Evolutionary conservation across 2,888 invertebrate genomes (phyloP), one percentile per base, ranked within the genome.

Genomic region (Coelopa pilipes): DNA sequence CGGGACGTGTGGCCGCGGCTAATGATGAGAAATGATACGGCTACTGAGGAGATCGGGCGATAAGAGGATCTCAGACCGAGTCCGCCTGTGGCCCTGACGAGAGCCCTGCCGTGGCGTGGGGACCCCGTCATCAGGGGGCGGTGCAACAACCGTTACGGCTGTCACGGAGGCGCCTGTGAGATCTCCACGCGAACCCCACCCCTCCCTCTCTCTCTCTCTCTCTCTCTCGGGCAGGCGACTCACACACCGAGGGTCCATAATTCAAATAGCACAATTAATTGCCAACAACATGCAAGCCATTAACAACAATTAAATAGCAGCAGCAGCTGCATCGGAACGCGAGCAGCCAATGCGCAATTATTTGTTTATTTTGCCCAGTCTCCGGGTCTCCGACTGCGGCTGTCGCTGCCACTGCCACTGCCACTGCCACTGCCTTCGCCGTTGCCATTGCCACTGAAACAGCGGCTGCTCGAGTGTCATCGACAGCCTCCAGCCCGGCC

Each of bases 201-300:
- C 34, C 4, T 34, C 34, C 34, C 34, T 7, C 4, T 34, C 34
- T 7, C 34, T 7, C 34, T 34, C 34, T n/a, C n/a, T n/a, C n/a
- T n/a, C n/a, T n/a, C 53, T 53, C n/a, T 53, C 15, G 53, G 4
- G 53, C 4, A 3, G 13, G 4, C 2, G n/a, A 9, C 53, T n/a
- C 13, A 53, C 53, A 15, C 53, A 53, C 62, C 13, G 24, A 59
- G 19, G 19, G 19, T 46, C 50, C 50, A 55, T 71, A 71, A 71
- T 71, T 71, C 55, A 71, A 63, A 53, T 65, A 65, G 55, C 65
- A 55, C 63, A 71, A 67, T 73, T 68, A 67, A 73, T 73, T 73
- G 68, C 60, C 17, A 17, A 19, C 73, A 73, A 68, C 68, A 68
- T 68, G 73, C 67, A 67, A 68, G 11, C 46, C 49, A 57, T 59